These are phyloP conservation scores for Cybosia mesomella DNA, from an alignment of 2,888 invertebrate species.

Conservation along the genomic window DNA sequence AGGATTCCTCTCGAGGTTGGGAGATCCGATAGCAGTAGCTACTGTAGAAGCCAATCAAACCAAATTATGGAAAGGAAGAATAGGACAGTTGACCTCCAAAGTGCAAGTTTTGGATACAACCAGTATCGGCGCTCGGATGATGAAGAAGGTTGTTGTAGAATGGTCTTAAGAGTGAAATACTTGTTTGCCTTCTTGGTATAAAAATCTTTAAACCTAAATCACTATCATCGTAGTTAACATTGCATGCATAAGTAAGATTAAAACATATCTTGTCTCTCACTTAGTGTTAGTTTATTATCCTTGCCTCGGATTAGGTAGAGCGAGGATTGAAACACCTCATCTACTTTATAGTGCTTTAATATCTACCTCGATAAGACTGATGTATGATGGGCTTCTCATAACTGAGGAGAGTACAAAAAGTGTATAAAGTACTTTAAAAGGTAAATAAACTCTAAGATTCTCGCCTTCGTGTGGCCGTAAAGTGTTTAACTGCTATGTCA, in stretches of 20 bases:
- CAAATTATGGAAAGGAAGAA: no score
- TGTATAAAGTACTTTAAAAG: background rate
- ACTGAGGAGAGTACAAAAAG: background rate
- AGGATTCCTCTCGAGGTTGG: no score
- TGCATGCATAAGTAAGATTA: slow-evolving; percentile 28
- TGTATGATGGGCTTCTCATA: background rate
- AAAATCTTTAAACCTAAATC: background rate
- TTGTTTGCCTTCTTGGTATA: background rate
- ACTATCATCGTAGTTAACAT: slow-evolving; percentile 14
- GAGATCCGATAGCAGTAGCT: no score
- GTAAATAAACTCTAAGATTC: no score
- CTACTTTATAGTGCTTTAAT: slow-evolving; percentile 16
- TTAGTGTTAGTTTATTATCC: slow-evolving; percentile 5
- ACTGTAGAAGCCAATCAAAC: no score
- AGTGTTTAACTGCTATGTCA: no score
- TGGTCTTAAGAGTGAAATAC: background rate
- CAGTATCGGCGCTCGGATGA: no score
- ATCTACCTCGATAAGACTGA: slow-evolving; percentile 2
- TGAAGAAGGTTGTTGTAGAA: no score
- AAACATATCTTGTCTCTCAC: slow-evolving; percentile 21
- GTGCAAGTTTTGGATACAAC: no score
- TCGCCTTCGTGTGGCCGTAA: no score
- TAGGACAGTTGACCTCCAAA: no score
- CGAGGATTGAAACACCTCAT: slow-evolving; percentile 14
- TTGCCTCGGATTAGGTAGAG: background rate